Evolutionary conservation across 2,888 invertebrate species (phyloP).

Genomic region (Eupsilia transversa): DNA sequence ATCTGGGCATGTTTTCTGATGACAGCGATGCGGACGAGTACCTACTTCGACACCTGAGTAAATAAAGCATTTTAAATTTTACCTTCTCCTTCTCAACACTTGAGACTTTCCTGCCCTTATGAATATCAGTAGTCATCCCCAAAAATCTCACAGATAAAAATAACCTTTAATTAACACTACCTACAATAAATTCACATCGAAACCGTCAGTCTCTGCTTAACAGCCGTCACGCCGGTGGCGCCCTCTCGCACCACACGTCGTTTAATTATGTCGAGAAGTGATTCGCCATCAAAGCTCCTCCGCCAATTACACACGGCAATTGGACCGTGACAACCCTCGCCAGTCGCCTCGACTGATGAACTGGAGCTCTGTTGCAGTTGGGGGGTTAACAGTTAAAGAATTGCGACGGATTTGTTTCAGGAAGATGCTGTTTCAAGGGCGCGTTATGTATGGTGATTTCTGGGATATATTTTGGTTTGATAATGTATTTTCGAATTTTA

Average conservation of each 20-base stretch:
- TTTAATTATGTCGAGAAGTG: slow-evolving; percentile 80
- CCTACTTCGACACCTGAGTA: neutral
- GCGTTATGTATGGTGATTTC: neutral
- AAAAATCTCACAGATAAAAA: neutral
- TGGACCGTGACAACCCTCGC: slow-evolving; percentile 67
- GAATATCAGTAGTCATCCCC: too few species aligned
- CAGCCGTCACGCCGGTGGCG: slow-evolving; percentile 22
- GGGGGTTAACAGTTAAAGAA: slow-evolving; percentile 5
- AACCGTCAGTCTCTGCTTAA: slow-evolving; percentile 20
- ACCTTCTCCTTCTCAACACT: neutral
- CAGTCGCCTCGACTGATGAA: slow-evolving; percentile 32
- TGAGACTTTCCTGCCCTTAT: neutral
- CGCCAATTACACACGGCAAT: slow-evolving; percentile 78
- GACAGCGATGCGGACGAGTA: neutral
- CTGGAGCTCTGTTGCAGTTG: slow-evolving; percentile 41
- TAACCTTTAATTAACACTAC: slow-evolving; percentile 33
- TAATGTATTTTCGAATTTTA: neutral
- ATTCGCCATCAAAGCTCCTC: slow-evolving; percentile 74
- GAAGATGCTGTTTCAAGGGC: neutral
- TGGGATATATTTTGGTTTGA: neutral
- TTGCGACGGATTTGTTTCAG: neutral
- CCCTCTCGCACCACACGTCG: slow-evolving; percentile 61
- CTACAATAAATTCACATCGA: slow-evolving; percentile 21
- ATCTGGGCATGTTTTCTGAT: neutral
- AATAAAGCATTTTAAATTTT: neutral